phyloP scores from a whole-genome alignment of 2,888 invertebrate species.

The Rhamphomyia laevipes region DNA sequence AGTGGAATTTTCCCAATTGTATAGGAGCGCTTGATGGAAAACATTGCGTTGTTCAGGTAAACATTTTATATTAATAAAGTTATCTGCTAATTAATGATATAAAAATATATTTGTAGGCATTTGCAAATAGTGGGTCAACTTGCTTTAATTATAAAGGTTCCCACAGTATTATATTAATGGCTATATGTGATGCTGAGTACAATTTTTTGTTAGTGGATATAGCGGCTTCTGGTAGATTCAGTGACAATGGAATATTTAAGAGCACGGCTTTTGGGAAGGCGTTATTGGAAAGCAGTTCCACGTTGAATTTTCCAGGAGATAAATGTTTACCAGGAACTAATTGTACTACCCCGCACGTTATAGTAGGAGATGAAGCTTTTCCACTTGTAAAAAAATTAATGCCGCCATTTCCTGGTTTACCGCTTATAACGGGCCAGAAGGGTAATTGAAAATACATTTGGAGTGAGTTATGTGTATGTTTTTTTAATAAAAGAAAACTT shows the following conservation, averaged over 20 bases:
- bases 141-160: slow-evolving; percentile 7
- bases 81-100: no score
- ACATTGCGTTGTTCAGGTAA: neutral
- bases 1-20: neutral
- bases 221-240: slow-evolving; percentile 1
- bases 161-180: no score
- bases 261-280: slow-evolving; percentile 8
- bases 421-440: no score
- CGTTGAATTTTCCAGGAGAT: slow-evolving; percentile 5
- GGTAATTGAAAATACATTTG: no score
- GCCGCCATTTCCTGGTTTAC: slow-evolving; percentile 8
- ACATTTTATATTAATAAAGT: neutral
- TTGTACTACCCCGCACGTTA: slow-evolving; percentile 7
- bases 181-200: slow-evolving; percentile 2
- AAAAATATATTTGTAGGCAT: no score
- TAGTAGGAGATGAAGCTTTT: slow-evolving; percentile 10
- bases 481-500: no score
- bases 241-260: slow-evolving; percentile 6
- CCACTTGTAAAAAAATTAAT: slow-evolving; percentile 6
- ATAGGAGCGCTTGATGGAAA: neutral
- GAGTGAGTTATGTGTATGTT: no score
- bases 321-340: slow-evolving; percentile 5
- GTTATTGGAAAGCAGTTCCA: neutral
- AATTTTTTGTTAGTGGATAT: slow-evolving; percentile 9
- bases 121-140: slow-evolving; percentile 2